Evolutionary conservation across 2,797 vertebrate species (phyloP).

Genomic region (Mico argentatus): DNA sequence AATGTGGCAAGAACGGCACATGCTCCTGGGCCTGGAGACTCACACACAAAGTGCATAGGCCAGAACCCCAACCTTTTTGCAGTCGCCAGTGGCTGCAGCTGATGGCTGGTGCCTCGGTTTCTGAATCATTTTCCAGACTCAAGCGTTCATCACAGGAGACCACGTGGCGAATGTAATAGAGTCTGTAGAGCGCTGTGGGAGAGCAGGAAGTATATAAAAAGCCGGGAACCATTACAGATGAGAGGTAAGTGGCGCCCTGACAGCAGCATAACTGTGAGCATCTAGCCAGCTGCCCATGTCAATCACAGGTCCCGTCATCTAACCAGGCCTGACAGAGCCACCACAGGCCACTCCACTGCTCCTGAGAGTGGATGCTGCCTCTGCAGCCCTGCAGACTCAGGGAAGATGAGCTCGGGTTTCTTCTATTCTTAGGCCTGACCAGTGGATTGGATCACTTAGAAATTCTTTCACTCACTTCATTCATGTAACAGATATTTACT

Average conservation of each 20-base stretch:
- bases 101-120: neutral
- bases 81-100: rapidly evolving
- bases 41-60: rapidly evolving
- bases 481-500: neutral
- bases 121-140: neutral
- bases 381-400: neutral
- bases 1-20: rapidly evolving
- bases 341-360: neutral
- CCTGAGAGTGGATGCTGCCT: neutral
- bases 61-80: neutral
- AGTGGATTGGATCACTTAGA: neutral
- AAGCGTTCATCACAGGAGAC: constrained; percentile 15
- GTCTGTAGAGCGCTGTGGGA: neutral
- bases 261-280: constrained; percentile 22
- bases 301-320: neutral
- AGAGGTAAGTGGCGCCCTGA: constrained; percentile 61
- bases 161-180: constrained; percentile 43
- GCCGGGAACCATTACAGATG: constrained; percentile 66
- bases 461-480: neutral
- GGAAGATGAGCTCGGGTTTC: neutral
- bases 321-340: constrained; percentile 59
- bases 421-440: neutral
- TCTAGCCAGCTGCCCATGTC: constrained; percentile 36
- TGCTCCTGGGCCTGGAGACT: neutral
- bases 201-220: constrained; percentile 69